These are phyloP conservation scores for Lepidurus arcticus DNA, from an alignment of 1,140 invertebrate genomes.

Conservation along the genomic window DNA sequence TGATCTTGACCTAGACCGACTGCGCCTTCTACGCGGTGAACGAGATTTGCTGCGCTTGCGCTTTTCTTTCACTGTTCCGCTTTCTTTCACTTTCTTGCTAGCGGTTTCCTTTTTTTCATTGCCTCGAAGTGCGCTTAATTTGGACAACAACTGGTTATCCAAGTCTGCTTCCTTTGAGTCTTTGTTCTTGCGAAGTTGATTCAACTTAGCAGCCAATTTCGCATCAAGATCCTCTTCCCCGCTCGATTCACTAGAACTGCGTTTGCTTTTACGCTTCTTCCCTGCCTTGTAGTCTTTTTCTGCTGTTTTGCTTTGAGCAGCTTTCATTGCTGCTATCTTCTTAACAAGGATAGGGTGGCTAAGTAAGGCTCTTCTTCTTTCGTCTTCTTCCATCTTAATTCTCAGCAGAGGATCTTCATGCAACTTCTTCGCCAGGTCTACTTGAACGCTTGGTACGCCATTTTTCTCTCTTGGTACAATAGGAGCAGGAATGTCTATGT, in stretches of 20 bases:
- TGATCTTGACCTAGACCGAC: neutral
- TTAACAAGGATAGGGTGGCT: conserved; percentile 28
- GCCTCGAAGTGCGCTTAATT: conserved; percentile 26
- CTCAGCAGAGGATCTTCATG: conserved; percentile 32
- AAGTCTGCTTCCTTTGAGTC: neutral
- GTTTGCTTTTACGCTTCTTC: conserved; percentile 28
- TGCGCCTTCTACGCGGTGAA: neutral
- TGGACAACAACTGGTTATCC: conserved; percentile 24
- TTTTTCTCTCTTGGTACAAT: conserved; percentile 28
- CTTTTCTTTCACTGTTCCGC: neutral
- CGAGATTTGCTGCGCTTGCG: conserved; percentile 18
- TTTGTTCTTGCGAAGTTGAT: conserved; percentile 14
- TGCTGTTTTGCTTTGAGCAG: neutral
- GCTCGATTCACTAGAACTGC: conserved; percentile 22
- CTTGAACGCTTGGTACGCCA: conserved; percentile 28
- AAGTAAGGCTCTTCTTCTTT: conserved; percentile 24
- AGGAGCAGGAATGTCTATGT: conserved; percentile 28
- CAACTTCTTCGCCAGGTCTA: conserved; percentile 25
- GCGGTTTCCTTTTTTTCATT: neutral
- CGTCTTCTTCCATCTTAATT: conserved; percentile 30
- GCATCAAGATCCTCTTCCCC: conserved; percentile 23
- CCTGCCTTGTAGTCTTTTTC: neutral
- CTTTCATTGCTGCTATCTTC: conserved; percentile 23
- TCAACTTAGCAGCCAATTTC: conserved; percentile 30
- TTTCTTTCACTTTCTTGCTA: neutral